These are phyloP conservation scores for Nerophis lumbriciformis DNA, from an alignment of 2,113 vertebrate species.

Conservation along the genomic window DNA sequence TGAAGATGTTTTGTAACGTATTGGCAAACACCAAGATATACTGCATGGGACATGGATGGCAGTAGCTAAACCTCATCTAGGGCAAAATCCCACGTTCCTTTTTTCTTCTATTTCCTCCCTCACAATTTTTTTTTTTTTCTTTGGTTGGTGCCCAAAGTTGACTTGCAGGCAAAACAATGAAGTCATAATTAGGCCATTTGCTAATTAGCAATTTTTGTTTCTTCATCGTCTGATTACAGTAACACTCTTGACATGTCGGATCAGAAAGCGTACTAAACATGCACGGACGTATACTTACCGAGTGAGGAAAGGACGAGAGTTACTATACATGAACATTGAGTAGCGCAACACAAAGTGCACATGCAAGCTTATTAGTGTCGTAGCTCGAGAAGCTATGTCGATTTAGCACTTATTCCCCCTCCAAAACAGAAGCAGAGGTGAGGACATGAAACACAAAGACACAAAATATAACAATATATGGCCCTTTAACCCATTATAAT, in stretches of 20 bases:
- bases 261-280: conserved; percentile 62
- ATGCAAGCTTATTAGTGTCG: conserved; percentile 64
- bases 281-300: conserved; percentile 45
- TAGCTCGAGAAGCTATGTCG: conserved; percentile 33
- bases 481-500: conserved; percentile 31
- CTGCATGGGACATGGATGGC: conserved; percentile 75
- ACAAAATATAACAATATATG: conserved; percentile 2
- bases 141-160: conserved; percentile 77
- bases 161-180: conserved; percentile 61
- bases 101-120: conserved; percentile 44
- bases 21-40: conserved; percentile 78
- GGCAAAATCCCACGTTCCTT: conserved; percentile 47
- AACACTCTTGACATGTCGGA: conserved; percentile 35
- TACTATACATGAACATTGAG: conserved; percentile 62
- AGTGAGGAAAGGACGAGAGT: conserved; percentile 45
- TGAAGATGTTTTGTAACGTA: conserved; percentile 84
- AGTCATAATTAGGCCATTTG: conserved; percentile 27
- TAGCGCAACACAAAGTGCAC: conserved; percentile 73
- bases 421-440: conserved; percentile 31
- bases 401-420: conserved; percentile 18
- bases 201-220: conserved; percentile 20
- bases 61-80: conserved; percentile 73
- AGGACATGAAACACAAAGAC: conserved; percentile 16
- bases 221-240: conserved; percentile 31
- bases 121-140: conserved; percentile 64